Base-by-base conservation (phyloP, 1,140 invertebrate species). In the Drosophila funebris region DNA sequence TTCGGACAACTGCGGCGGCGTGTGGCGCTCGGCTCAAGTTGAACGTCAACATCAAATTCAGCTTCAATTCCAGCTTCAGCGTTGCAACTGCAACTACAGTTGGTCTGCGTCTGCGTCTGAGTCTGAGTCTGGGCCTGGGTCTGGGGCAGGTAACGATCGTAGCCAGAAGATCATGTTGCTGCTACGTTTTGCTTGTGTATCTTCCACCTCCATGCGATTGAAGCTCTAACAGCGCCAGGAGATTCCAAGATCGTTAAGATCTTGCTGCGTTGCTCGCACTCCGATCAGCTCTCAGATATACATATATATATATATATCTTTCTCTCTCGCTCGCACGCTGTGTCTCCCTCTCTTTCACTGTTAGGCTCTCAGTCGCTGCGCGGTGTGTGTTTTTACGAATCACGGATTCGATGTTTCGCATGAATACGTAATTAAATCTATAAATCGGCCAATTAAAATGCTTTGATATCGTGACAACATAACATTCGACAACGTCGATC, bases 381-480 rank as follows among this genome's bases (percentile, higher is more conserved):
- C 79, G 72, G 83, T 91, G 90, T 91, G 90, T 91, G 90, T 91
- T 91, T 91, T 91, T 91, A 91, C 90, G 90, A 91, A 91, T 91
- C 90, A 91, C 90, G 90, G 90, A 83, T 91, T 91, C 90, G 90
- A 90, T 91, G 90, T 91, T 91, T 91, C 90, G 90, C 90, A 91
- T 91, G 90, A 91, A 91, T 91, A 91, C 90, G 90, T 91, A 91
- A 91, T 91, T 91, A 91, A 91, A 91, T 91, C 90, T 91, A 91
- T 91, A 91, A 91, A 91, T 91, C 90, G 90, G 90, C 90, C 90
- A 91, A 91, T 91, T 91, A 91, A 91, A 91, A 91, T 91, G 90
- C 90, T 91, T 91, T 91, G 90, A 91, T 91, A 91, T 91, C 90
- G 90, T 91, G 90, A 91, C 90, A 91, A 91, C 90, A 91, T 89